A percentile compares a stretch with the other conserved stretches of the same genome.
phyloP scores from a whole-genome alignment of 2,113 vertebrate genomes.

The Pachycephala philippinensis region DNA sequence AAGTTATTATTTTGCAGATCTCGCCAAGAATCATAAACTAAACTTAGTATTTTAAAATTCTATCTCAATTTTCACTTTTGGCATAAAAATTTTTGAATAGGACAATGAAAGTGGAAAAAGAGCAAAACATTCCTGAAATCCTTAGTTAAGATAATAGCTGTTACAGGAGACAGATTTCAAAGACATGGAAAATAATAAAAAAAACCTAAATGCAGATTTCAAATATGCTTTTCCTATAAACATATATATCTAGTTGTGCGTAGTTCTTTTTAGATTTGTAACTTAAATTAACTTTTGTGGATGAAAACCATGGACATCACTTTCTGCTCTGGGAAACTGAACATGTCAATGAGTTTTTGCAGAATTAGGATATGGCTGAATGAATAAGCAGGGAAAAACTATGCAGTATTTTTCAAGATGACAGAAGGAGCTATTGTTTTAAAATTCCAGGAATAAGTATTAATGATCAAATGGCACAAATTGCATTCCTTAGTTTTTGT shows the following conservation, averaged over 20 bases:
- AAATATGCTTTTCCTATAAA: not conserved
- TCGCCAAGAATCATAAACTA: not conserved
- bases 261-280: not conserved
- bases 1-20: not conserved
- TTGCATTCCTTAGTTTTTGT: not conserved
- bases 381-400: not conserved
- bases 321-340: not conserved
- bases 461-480: not conserved
- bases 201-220: not conserved
- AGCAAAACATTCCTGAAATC: not conserved
- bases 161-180: not conserved
- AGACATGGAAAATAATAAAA: not conserved
- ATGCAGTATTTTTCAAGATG: not conserved
- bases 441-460: not conserved
- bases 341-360: not conserved
- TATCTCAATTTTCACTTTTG: not conserved
- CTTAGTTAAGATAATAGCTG: not conserved
- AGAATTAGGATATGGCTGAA: not conserved
- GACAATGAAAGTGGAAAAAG: not conserved
- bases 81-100: not conserved
- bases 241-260: rapidly evolving
- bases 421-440: not conserved
- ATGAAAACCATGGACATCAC: not conserved
- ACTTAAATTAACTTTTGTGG: not conserved
- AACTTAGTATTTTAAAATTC: not conserved